Conservation (phyloP, 2,113 vertebrate species). For the Rhinopomastus cyanomelas region DNA sequence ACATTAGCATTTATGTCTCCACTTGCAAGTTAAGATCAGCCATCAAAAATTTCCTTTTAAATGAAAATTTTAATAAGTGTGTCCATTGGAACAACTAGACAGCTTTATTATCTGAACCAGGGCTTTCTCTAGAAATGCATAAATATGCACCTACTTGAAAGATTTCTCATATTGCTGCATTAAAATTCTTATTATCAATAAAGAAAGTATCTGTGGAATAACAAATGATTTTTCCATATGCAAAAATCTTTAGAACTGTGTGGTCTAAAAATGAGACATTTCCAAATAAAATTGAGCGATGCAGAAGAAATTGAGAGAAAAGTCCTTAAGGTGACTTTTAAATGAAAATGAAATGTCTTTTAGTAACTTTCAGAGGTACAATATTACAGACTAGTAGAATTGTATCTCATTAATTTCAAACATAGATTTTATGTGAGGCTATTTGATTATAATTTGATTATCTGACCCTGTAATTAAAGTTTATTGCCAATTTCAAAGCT, state of each 20-base stretch:
- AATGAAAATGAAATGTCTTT: slow-evolving; percentile 80
- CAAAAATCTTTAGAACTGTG: slow-evolving; percentile 61
- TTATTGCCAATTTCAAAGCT: slow-evolving; percentile 79
- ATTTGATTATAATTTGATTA: slow-evolving; percentile 84
- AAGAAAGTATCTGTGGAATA: not conserved
- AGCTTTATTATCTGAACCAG: slow-evolving; percentile 43
- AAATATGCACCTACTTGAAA: slow-evolving; percentile 1
- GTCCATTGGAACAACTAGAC: slow-evolving; percentile 32
- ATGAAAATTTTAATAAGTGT: slow-evolving; percentile 52
- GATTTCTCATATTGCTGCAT: not conserved
- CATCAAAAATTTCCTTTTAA: slow-evolving; percentile 41
- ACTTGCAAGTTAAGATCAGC: slow-evolving; percentile 45
- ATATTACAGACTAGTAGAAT: slow-evolving; percentile 70
- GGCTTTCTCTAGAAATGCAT: slow-evolving; percentile 5
- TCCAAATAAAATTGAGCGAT: slow-evolving; percentile 74
- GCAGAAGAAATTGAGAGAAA: slow-evolving; percentile 64
- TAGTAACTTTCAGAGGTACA: slow-evolving; percentile 71
- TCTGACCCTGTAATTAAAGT: slow-evolving; percentile 84
- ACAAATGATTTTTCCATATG: slow-evolving; percentile 35
- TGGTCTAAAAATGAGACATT: slow-evolving; percentile 70
- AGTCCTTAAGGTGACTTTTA: slow-evolving; percentile 79
- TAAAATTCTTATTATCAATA: slow-evolving; percentile 46
- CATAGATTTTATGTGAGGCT: slow-evolving; percentile 78
- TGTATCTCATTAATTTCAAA: slow-evolving; percentile 81
- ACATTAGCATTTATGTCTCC: slow-evolving; percentile 37